Evolutionary conservation across 1,140 invertebrate genomes (phyloP).

Genomic region (Ceratosolen solmsi): DNA sequence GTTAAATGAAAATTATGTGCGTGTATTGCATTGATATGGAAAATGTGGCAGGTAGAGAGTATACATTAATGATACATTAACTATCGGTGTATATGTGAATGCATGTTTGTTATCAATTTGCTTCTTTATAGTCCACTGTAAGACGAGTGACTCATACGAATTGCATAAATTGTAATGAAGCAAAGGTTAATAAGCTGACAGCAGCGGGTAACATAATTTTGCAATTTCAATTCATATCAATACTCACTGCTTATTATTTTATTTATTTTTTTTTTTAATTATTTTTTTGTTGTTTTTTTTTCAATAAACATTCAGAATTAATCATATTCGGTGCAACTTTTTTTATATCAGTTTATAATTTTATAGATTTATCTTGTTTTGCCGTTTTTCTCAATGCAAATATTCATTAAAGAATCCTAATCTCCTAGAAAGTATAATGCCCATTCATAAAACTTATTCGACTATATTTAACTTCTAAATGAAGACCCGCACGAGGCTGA

Average conservation of each 20-base stretch:
- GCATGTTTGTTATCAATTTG: too few species aligned
- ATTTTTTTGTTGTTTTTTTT: too few species aligned
- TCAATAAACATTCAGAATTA: too few species aligned
- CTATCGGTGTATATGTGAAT: too few species aligned
- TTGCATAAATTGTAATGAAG: too few species aligned
- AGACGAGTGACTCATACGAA: neutral
- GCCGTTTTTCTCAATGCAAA: neutral
- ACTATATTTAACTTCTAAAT: neutral
- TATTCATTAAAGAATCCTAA: neutral
- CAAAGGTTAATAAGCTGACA: neutral
- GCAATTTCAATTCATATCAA: too few species aligned
- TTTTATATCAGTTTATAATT: too few species aligned
- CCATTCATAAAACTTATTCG: slow-evolving; percentile 28
- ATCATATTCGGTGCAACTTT: too few species aligned
- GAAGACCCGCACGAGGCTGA: slow-evolving; percentile 18
- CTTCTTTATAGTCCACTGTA: too few species aligned
- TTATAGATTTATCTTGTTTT: too few species aligned
- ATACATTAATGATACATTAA: neutral
- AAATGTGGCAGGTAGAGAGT: neutral
- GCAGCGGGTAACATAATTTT: neutral
- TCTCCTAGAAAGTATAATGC: neutral
- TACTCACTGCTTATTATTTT: too few species aligned
- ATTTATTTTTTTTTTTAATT: too few species aligned
- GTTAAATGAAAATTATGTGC: neutral
- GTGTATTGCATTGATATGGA: neutral